A percentile compares a stretch with the other conserved stretches of the same genome.
These are phyloP conservation scores for Gymnocheta viridis DNA, from an alignment of 2,888 invertebrate genomes.

Conservation along the genomic window DNA sequence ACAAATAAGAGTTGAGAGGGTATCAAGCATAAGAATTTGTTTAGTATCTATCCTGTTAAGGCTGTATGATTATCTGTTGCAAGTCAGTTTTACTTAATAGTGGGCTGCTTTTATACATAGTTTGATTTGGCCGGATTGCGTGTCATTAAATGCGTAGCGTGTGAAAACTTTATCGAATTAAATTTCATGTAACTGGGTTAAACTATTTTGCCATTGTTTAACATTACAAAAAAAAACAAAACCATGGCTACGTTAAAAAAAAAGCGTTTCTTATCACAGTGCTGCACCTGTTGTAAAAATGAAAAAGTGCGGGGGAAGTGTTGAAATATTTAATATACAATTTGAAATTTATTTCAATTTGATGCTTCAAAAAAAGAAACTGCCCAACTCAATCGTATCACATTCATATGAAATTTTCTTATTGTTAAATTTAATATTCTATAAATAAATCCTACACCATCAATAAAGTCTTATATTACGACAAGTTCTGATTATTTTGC, in stretches of 20 bases:
- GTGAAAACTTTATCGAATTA: constrained; percentile 47
- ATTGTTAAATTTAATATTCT: constrained; percentile 46
- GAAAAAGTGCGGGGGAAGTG: background rate
- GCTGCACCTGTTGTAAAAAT: constrained; percentile 32
- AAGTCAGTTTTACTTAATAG: background rate
- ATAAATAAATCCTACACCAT: constrained; percentile 43
- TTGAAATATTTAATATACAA: background rate
- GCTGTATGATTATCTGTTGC: background rate
- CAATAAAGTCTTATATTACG: constrained; percentile 37
- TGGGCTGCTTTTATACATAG: constrained; percentile 1
- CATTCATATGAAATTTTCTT: constrained; percentile 1
- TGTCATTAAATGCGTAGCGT: constrained; percentile 54
- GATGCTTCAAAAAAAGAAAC: background rate
- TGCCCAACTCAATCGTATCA: background rate
- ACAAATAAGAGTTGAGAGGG: background rate
- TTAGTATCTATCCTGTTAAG: constrained; percentile 38
- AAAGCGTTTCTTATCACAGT: constrained; percentile 43
- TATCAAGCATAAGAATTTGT: constrained; percentile 15
- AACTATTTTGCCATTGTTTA: constrained; percentile 15
- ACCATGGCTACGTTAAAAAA: constrained; percentile 2
- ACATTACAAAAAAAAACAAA: constrained; percentile 4
- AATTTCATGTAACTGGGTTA: constrained; percentile 58
- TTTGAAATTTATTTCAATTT: background rate
- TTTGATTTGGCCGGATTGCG: constrained; percentile 28
- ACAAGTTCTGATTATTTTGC: constrained; percentile 38